Conservation (phyloP, 2,797 vertebrate species). For the Gadopsis marmoratus region DNA sequence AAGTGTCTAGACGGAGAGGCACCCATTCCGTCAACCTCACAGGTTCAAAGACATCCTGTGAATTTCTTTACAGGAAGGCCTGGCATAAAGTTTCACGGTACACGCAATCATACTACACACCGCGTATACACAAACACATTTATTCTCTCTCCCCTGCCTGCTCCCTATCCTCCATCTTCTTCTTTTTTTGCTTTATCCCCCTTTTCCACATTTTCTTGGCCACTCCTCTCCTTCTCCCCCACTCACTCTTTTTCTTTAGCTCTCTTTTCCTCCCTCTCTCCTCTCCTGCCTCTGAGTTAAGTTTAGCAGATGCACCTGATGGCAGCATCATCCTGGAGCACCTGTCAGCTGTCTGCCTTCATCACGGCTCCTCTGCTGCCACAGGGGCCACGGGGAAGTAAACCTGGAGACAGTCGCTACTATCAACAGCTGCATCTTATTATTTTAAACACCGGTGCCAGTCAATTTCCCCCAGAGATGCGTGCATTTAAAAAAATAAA, state of each 20-base stretch:
- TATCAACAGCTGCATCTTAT: slow-evolving; percentile 85
- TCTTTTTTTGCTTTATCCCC: slow-evolving; percentile 27
- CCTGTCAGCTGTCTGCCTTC: slow-evolving; percentile 88
- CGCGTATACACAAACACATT: slow-evolving; percentile 16
- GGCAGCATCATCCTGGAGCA: slow-evolving; percentile 83
- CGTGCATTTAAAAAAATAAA: slow-evolving; percentile 31
- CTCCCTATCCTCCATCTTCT: neutral
- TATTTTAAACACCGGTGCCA: slow-evolving; percentile 86
- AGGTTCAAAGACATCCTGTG: slow-evolving; percentile 63
- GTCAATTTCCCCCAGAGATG: slow-evolving; percentile 77
- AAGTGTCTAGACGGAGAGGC: slow-evolving; percentile 57
- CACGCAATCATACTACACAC: slow-evolving; percentile 26
- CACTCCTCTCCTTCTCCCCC: slow-evolving; percentile 30
- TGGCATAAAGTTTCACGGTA: slow-evolving; percentile 59
- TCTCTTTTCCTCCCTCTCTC: slow-evolving; percentile 6
- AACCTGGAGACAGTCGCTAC: slow-evolving; percentile 78
- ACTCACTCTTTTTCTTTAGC: neutral
- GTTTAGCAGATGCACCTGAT: slow-evolving; percentile 85
- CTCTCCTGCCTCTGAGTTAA: slow-evolving; percentile 74
- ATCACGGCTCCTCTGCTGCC: slow-evolving; percentile 82
- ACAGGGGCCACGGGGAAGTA: slow-evolving; percentile 79
- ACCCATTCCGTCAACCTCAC: slow-evolving; percentile 52
- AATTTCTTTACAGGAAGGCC: slow-evolving; percentile 46
- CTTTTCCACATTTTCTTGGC: slow-evolving; percentile 36
- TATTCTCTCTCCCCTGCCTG: slow-evolving; percentile 18